phyloP scores from a whole-genome alignment of 2,113 vertebrate genomes.

The Equus quagga region DNA sequence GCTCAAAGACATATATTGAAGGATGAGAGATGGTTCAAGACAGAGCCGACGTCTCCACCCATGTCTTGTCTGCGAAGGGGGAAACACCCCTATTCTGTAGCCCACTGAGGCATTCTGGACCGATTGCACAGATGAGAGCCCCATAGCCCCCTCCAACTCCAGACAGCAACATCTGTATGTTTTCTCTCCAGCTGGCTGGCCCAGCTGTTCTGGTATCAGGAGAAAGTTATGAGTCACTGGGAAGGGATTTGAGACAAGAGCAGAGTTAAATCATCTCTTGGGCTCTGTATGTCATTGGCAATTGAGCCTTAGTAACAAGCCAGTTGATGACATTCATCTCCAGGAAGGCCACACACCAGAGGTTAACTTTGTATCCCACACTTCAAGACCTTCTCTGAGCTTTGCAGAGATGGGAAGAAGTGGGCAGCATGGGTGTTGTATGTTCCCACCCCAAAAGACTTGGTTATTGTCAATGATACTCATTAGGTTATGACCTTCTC shows the following conservation, averaged over 20 bases:
- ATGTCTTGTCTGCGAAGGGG: background rate
- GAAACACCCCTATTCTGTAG: background rate
- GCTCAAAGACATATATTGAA: background rate
- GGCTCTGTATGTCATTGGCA: conserved; percentile 69
- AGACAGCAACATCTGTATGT: conserved; percentile 70
- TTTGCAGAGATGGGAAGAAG: background rate
- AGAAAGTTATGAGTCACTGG: conserved; percentile 76
- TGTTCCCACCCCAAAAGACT: background rate
- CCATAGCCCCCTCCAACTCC: background rate
- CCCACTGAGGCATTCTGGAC: background rate
- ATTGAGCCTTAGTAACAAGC: conserved; percentile 41
- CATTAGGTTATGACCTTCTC: background rate
- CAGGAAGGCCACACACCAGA: conserved; percentile 64
- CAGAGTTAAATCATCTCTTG: conserved; percentile 39
- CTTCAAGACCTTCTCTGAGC: background rate
- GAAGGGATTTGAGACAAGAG: conserved; percentile 69
- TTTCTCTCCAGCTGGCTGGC: conserved; percentile 67
- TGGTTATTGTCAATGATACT: background rate
- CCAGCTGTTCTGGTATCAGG: conserved; percentile 63
- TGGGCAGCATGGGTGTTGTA: background rate
- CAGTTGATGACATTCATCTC: conserved; percentile 26
- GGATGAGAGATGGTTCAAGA: background rate
- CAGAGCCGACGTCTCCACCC: background rate
- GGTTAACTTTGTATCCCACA: background rate
- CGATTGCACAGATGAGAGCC: background rate